Evolutionary conservation across 92 coral and sea anemone species (phyloP).

Genomic region (Siderastrea radians): DNA sequence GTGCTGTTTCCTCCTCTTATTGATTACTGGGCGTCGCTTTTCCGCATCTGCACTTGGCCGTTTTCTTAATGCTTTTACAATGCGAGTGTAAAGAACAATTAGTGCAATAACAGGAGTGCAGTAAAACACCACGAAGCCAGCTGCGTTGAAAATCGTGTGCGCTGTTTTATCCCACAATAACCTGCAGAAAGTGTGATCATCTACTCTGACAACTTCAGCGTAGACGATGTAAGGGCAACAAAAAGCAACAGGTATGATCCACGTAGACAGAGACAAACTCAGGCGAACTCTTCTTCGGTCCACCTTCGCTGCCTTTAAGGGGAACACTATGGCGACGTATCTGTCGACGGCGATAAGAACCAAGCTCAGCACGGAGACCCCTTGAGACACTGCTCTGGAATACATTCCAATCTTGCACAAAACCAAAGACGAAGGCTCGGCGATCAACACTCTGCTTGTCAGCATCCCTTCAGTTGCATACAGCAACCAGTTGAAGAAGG

Average conservation of each 20-base stretch:
- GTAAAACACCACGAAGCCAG: not conserved
- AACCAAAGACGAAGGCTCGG: not conserved
- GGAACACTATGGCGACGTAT: no score
- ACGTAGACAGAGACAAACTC: not conserved
- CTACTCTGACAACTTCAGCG: not conserved
- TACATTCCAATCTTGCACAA: not conserved
- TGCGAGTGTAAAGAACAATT: not conserved
- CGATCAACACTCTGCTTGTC: not conserved
- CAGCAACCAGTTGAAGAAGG: not conserved
- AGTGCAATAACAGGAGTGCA: not conserved
- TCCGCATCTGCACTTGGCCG: not conserved
- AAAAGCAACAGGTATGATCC: not conserved
- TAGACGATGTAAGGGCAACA: not conserved
- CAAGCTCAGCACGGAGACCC: not conserved
- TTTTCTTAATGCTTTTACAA: not conserved
- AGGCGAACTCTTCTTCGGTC: not conserved
- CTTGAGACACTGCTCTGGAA: not conserved
- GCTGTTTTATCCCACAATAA: not conserved
- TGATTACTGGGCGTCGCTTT: not conserved
- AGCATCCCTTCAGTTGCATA: not conserved
- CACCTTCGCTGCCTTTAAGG: not conserved
- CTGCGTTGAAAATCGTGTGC: not conserved
- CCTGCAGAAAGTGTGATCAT: not conserved
- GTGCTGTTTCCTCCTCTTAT: not conserved
- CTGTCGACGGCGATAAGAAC: no score